These are phyloP conservation scores for Acomys russatus DNA, from an alignment of 2,797 vertebrate species.

Conservation along the genomic window DNA sequence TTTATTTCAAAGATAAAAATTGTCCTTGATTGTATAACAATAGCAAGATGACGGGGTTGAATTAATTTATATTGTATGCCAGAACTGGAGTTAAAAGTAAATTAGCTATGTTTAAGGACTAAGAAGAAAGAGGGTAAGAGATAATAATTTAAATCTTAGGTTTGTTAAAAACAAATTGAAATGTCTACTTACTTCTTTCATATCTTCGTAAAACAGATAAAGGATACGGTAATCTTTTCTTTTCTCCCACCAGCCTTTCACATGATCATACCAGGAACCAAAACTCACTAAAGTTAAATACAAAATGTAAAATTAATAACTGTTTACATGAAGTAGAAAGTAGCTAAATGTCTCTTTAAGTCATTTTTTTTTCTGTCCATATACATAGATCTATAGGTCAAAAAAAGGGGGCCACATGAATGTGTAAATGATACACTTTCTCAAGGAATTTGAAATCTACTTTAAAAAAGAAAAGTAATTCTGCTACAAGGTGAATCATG, in stretches of 20 bases:
- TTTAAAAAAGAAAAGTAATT: background rate
- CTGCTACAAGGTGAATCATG: background rate
- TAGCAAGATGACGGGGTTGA: background rate
- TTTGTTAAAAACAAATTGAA: conserved; percentile 19
- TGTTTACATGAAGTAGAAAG: conserved; percentile 26
- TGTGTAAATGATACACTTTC: background rate
- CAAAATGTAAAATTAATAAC: conserved; percentile 20
- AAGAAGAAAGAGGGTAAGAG: background rate
- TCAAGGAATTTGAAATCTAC: background rate
- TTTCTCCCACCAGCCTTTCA: conserved; percentile 92
- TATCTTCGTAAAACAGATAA: conserved; percentile 93
- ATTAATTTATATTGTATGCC: background rate
- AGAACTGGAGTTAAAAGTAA: background rate
- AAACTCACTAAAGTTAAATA: conserved; percentile 87
- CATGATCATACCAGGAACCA: conserved; percentile 92
- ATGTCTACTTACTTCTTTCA: conserved; percentile 89
- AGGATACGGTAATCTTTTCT: conserved; percentile 89
- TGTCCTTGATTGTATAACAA: background rate
- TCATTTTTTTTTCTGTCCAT: background rate
- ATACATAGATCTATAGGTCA: background rate
- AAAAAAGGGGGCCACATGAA: background rate
- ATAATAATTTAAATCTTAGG: background rate
- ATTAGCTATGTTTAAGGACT: background rate
- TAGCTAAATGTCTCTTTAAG: background rate
- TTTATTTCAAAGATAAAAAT: background rate